Evolutionary conservation across 2,797 vertebrate species (phyloP), one percentile per base, ranked within the genome.

Genomic region (Halcyon chelicuti): DNA sequence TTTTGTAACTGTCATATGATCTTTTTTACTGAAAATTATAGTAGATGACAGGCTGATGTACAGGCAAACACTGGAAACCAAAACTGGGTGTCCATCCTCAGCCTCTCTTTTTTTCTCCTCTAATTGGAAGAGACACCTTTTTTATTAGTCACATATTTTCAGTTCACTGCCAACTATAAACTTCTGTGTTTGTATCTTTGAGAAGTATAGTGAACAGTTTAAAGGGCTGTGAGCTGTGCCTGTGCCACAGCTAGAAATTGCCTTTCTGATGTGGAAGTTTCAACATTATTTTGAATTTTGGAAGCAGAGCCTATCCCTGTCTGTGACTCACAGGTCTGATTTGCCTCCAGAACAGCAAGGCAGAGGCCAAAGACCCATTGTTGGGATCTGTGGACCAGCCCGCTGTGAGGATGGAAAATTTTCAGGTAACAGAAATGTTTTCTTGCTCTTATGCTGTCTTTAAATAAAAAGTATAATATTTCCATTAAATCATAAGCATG

Each of bases 341-440:
- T 97, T 97, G 87, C 96, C 97, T 97, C 89, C 96, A 97, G 97
- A 97, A 97, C 97, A 97, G 97, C 97, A 97, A 97, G 95, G 97
- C 95, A 97, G 97, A 97, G 96, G 97, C 96, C 97, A 97, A 97
- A 97, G 97, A 97, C 97, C 97, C 96, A 96, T 97, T 95, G 94
- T 97, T 96, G 97, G 97, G 97, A 97, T 97, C 95, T 97, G 97
- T 97, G 97, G 97, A 97, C 97, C 96, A 95, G 97, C 97, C 81
- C 96, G 96, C 95, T 97, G 97, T 96, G 97, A 97, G 92, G 97
- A 97, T 89, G 97, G 97, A 97, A 97, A 97, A 94, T 97, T 97
- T 87, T 61, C 97, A 97, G 97, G 97, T 97, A 97, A 97, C 7
- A 52, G 29, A 66, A 85, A 25, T 26, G 22, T 86, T 96, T 97